phyloP scores from a whole-genome alignment of 2,113 vertebrate genomes.

The Cichladusa arquata region DNA sequence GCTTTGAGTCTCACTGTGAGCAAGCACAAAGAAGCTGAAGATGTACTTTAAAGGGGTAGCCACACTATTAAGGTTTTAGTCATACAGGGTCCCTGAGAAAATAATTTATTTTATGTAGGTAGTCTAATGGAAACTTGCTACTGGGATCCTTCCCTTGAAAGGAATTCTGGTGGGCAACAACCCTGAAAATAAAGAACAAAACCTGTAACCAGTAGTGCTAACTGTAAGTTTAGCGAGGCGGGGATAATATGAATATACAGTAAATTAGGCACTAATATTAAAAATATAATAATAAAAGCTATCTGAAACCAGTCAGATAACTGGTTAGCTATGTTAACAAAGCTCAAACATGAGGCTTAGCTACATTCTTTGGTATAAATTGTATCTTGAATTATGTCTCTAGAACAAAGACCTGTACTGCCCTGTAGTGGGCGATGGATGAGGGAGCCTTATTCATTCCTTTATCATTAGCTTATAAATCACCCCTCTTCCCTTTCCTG shows the following conservation, averaged over 20 bases:
- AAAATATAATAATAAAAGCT: neutral
- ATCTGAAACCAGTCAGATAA: neutral
- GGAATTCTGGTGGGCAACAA: neutral
- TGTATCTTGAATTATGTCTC: neutral
- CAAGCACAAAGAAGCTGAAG: neutral
- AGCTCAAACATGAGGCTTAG: neutral
- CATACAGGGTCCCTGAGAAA: neutral
- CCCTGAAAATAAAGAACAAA: neutral
- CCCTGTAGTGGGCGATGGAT: neutral
- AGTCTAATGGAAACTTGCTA: neutral
- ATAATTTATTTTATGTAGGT: neutral
- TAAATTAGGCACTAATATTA: neutral
- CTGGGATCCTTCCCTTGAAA: neutral
- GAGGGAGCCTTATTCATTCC: neutral
- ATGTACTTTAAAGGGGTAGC: neutral
- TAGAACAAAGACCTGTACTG: neutral
- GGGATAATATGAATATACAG: neutral
- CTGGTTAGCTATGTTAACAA: neutral
- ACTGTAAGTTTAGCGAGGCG: neutral
- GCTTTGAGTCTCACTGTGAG: neutral
- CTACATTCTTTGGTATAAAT: neutral
- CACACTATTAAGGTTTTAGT: neutral
- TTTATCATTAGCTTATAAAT: constrained; percentile 35
- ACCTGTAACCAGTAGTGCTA: neutral
- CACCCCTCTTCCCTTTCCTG: constrained; percentile 13